These are phyloP conservation scores for Psettodes erumei DNA, from an alignment of 2,113 vertebrate species.

Conservation along the genomic window DNA sequence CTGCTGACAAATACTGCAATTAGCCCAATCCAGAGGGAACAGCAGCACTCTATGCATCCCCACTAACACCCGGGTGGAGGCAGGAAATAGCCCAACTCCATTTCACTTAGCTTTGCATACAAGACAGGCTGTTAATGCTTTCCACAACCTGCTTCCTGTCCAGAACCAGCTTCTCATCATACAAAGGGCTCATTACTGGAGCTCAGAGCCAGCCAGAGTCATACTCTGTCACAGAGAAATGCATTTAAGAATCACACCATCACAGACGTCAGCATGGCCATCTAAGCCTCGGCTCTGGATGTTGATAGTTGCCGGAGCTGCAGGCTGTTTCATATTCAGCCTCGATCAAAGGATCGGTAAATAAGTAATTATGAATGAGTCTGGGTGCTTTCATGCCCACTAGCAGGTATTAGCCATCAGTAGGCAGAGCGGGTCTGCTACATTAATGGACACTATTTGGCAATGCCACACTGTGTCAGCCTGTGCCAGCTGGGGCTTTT, in stretches of 20 bases:
- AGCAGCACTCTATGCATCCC: constrained; percentile 25
- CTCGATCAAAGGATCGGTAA: constrained; percentile 54
- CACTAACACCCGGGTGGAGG: constrained; percentile 36
- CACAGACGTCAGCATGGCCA: constrained; percentile 38
- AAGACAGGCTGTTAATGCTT: constrained; percentile 39
- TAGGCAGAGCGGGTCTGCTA: constrained; percentile 37
- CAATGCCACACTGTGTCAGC: constrained; percentile 41
- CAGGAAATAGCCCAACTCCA: constrained; percentile 59
- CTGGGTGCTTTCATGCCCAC: constrained; percentile 51
- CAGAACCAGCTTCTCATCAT: constrained; percentile 33
- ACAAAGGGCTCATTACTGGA: constrained; percentile 48
- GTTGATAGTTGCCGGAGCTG: constrained; percentile 21
- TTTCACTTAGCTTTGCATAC: constrained; percentile 59
- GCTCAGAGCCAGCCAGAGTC: constrained; percentile 37
- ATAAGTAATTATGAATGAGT: constrained; percentile 58
- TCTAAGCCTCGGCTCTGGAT: constrained; percentile 14
- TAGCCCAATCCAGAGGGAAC: constrained; percentile 63
- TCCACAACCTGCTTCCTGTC: constrained; percentile 47
- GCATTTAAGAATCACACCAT: constrained; percentile 33
- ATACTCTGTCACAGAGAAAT: constrained; percentile 38
- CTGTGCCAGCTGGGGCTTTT: constrained; percentile 61
- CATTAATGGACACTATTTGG: constrained; percentile 64
- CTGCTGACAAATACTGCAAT: constrained; percentile 70
- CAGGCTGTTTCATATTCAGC: constrained; percentile 62
- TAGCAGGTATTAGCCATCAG: constrained; percentile 55